Conservation (phyloP, 2,797 vertebrate species). For the Momotus momota region DNA sequence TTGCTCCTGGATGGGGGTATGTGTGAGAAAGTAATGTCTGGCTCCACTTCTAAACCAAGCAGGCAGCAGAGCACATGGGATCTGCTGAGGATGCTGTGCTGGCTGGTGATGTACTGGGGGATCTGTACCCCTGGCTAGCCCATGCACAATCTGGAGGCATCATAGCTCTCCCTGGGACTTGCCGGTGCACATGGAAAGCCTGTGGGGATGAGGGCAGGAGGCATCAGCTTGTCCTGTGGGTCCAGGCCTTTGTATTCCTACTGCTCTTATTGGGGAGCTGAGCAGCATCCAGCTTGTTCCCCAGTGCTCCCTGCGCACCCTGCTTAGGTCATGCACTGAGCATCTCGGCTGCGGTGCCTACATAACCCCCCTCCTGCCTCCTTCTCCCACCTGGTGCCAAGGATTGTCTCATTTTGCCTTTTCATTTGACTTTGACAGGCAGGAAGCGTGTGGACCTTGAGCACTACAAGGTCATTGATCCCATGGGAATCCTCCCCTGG, state of each 20-base stretch:
- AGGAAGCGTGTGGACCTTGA: fast-evolving
- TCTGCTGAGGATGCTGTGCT: background rate
- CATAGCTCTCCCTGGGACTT: background rate
- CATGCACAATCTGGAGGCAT: fast-evolving
- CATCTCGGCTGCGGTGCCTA: fast-evolving
- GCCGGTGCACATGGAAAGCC: background rate
- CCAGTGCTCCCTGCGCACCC: background rate
- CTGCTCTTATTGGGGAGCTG: fast-evolving
- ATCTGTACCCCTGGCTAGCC: background rate
- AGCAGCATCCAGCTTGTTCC: background rate
- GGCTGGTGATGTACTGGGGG: background rate
- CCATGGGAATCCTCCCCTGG: background rate
- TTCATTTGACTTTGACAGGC: background rate
- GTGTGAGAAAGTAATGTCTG: background rate
- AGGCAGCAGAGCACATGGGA: background rate
- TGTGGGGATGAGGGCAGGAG: fast-evolving
- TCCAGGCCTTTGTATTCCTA: background rate
- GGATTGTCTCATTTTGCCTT: background rate
- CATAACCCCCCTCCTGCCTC: fast-evolving
- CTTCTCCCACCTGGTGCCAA: background rate
- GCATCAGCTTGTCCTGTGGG: background rate
- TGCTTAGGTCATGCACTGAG: background rate
- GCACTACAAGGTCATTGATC: background rate
- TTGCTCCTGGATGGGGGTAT: background rate
- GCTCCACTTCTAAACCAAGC: background rate